Evolutionary conservation across 1,140 invertebrate species (phyloP).

Genomic region (Bombus impatiens): DNA sequence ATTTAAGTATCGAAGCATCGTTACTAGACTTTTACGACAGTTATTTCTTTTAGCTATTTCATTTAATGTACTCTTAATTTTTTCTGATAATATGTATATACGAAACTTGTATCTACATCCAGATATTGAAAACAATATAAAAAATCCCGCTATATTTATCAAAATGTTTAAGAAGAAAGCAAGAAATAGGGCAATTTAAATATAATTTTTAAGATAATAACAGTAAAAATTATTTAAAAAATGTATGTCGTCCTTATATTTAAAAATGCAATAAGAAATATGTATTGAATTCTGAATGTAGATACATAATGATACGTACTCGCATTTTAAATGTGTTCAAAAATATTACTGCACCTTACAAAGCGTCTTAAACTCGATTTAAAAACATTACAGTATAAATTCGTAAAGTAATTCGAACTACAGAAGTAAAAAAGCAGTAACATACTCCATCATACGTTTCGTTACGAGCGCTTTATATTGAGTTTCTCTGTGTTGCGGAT

Average conservation of each 20-base stretch:
- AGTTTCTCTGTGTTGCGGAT: conserved; percentile 44
- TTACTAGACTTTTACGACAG: conserved; percentile 5
- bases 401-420: conserved; percentile 47
- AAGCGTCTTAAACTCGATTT: conserved; percentile 64
- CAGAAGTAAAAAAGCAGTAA: conserved; percentile 47
- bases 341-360: conserved; percentile 43
- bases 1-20: conserved; percentile 48
- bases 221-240: neutral
- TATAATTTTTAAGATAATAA: conserved; percentile 1
- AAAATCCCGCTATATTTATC: neutral
- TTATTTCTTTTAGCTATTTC: neutral
- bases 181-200: neutral
- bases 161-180: neutral
- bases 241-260: neutral
- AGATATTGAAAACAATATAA: conserved; percentile 12
- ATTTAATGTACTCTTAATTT: conserved; percentile 19
- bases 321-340: conserved; percentile 20
- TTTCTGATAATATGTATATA: conserved; percentile 1
- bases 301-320: conserved; percentile 35
- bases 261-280: conserved; percentile 13
- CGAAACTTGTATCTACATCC: conserved; percentile 34
- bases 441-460: conserved; percentile 14
- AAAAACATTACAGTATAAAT: conserved; percentile 51
- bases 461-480: conserved; percentile 42
- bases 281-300: conserved; percentile 21